Evolutionary conservation across 2,113 vertebrate genomes (phyloP).

Genomic region (Gallinago jamesoni): DNA sequence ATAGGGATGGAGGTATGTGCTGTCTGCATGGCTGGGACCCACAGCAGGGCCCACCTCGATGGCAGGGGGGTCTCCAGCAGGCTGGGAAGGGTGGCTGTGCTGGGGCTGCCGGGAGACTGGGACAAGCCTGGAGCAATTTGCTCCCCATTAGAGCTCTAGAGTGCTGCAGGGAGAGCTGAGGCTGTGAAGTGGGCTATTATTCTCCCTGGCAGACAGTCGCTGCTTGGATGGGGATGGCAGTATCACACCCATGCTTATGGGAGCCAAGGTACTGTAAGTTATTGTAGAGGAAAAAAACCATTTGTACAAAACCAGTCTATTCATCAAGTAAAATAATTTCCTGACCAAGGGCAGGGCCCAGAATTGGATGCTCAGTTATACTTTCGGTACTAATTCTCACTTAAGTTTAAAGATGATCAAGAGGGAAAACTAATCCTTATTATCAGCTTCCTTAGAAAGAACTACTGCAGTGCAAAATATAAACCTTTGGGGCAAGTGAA

Average conservation of each 20-base stretch:
- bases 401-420: neutral
- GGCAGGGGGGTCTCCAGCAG: fast-evolving
- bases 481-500: neutral
- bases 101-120: neutral
- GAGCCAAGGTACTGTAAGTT: neutral
- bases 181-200: fast-evolving
- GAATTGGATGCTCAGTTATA: neutral
- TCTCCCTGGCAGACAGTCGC: neutral
- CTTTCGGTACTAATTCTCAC: neutral
- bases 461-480: neutral
- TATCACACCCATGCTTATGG: fast-evolving
- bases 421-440: neutral
- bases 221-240: neutral
- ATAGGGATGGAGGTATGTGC: neutral
- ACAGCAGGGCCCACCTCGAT: neutral
- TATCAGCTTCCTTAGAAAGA: neutral
- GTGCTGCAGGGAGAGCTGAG: neutral
- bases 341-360: neutral
- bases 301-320: neutral
- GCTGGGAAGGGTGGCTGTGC: neutral
- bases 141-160: too few species aligned
- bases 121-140: neutral
- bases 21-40: neutral
- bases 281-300: neutral
- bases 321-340: neutral